A percentile compares a stretch with the other conserved stretches of the same genome.
phyloP scores from a whole-genome alignment of 2,797 vertebrate species.

The Neomorphus geoffroyi region DNA sequence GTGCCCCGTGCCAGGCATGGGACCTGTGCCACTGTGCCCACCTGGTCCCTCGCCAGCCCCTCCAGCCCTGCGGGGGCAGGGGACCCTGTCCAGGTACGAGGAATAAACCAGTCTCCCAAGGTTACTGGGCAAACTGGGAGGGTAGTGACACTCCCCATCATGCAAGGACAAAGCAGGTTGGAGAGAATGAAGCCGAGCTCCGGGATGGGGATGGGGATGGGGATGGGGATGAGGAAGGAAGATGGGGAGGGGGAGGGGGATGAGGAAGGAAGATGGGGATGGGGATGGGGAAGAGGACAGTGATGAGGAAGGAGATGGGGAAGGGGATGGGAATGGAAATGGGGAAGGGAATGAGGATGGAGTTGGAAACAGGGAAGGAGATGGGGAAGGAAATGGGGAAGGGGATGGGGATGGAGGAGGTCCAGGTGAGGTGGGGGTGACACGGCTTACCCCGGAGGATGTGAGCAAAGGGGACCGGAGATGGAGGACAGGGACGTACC shows the following conservation, averaged over 20 bases:
- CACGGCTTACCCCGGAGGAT: not conserved
- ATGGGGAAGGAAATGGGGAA: not conserved
- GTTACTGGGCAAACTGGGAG: not conserved
- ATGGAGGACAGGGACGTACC: slow-evolving; percentile 76
- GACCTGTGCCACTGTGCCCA: not conserved
- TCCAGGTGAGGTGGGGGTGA: not conserved
- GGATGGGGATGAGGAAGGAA: no score
- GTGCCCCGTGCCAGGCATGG: not conserved
- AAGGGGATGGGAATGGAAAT: no score
- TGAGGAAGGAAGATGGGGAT: no score
- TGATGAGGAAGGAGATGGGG: no score
- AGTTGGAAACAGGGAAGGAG: no score
- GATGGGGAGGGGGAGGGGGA: no score
- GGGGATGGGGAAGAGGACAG: no score
- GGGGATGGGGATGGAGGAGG: not conserved
- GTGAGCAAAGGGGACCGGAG: not conserved
- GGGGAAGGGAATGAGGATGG: no score
- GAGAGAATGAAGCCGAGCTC: not conserved
- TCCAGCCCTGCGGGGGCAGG: not conserved
- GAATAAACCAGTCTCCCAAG: not conserved
- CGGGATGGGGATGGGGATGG: not conserved
- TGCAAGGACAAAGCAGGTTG: slow-evolving; percentile 31
- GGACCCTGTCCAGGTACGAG: not conserved
- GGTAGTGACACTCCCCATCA: not conserved
- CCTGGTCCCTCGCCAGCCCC: not conserved